phyloP scores from a whole-genome alignment of 2,888 invertebrate genomes.

The Siphlonurus alternatus region DNA sequence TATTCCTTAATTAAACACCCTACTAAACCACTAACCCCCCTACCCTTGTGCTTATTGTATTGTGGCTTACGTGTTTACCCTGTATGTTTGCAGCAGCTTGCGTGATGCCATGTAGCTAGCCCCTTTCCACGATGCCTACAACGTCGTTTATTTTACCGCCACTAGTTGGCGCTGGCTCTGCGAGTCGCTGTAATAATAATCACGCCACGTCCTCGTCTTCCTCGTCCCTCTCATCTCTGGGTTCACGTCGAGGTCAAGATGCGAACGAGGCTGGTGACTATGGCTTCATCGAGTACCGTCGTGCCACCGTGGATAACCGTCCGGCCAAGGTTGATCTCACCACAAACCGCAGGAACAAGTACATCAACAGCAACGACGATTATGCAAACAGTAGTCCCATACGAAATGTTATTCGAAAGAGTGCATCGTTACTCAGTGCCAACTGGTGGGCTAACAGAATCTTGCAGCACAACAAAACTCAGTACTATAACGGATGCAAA shows the following conservation, averaged over 20 bases:
- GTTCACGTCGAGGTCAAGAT: not conserved
- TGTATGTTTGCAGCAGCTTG: not conserved
- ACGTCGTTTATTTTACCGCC: not conserved
- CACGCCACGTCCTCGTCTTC: not conserved
- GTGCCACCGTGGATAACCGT: not conserved
- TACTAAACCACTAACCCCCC: no score
- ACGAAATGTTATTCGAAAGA: not conserved
- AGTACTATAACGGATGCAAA: not conserved
- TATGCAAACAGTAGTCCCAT: not conserved
- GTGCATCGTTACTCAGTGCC: not conserved
- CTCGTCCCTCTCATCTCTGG: not conserved
- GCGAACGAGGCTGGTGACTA: not conserved
- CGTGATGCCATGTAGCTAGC: not conserved
- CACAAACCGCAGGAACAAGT: not conserved
- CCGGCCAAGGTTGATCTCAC: no score
- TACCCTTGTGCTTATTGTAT: no score
- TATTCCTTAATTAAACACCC: no score
- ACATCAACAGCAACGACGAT: not conserved
- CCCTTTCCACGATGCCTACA: not conserved
- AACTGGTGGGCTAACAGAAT: conserved; percentile 1
- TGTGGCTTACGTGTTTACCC: not conserved
- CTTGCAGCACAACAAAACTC: not conserved
- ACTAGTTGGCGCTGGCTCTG: not conserved
- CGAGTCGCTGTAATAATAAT: not conserved
- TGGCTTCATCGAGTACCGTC: not conserved